Evolutionary conservation across 37 sponge, comb jelly and placozoan species (phyloP).

Genomic region (Lycopodina hypogea): DNA sequence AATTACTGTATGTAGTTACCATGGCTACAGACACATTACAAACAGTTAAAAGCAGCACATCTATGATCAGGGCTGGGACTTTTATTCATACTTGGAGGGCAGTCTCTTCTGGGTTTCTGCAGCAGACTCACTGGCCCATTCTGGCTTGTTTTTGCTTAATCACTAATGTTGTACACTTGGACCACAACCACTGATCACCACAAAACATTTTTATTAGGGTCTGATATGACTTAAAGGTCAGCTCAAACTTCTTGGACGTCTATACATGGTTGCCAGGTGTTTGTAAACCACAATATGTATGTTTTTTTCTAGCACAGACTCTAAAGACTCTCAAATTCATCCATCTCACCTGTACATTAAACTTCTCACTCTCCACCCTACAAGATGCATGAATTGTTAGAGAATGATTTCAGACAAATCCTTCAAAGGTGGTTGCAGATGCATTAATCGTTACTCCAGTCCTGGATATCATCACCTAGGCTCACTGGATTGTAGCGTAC

Average conservation of each 20-base stretch:
- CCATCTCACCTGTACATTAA: constrained; percentile 91
- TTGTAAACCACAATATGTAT: constrained; percentile 69
- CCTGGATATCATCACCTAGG: too few relatives aligned
- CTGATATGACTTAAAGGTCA: constrained; percentile 75
- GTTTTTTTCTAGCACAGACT: constrained; percentile 77
- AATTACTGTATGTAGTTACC: too few relatives aligned
- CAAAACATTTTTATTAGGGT: constrained; percentile 80
- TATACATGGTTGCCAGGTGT: constrained; percentile 71
- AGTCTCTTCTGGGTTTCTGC: constrained; percentile 81
- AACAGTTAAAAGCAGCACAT: neutral
- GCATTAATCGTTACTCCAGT: too few relatives aligned
- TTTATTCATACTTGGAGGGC: constrained; percentile 72
- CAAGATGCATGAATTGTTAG: neutral
- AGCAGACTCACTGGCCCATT: constrained; percentile 75
- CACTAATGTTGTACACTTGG: constrained; percentile 68
- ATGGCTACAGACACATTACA: too few relatives aligned
- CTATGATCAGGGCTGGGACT: constrained; percentile 5
- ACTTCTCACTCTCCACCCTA: constrained; percentile 84
- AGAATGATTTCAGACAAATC: too few relatives aligned
- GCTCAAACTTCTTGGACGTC: constrained; percentile 78
- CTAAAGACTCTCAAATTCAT: constrained; percentile 95
- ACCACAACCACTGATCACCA: constrained; percentile 69
- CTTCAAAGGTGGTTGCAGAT: too few relatives aligned
- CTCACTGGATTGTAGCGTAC: too few relatives aligned
- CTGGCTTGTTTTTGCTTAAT: constrained; percentile 60